Evolutionary conservation across 1,140 invertebrate genomes (phyloP).

Genomic region (Camponotus floridanus): DNA sequence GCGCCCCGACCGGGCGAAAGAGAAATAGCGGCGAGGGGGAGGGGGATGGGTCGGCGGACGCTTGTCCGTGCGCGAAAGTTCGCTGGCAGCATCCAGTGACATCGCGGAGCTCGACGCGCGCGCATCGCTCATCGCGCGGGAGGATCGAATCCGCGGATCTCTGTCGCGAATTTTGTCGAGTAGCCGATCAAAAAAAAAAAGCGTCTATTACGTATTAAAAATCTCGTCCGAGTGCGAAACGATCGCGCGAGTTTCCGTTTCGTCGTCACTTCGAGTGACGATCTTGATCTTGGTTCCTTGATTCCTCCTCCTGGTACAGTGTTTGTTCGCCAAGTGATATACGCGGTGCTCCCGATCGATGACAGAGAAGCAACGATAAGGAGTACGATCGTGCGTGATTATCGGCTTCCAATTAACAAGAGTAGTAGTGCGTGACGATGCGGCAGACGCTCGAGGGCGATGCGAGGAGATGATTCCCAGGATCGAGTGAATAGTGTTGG

Average conservation of each 20-base stretch:
- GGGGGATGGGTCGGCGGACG: slow-evolving; percentile 62
- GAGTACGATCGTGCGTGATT: slow-evolving; percentile 35
- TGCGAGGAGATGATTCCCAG: slow-evolving; percentile 20
- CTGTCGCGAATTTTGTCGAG: neutral
- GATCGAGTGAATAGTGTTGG: slow-evolving; percentile 41
- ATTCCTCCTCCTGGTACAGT: slow-evolving; percentile 2
- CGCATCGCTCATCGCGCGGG: slow-evolving; percentile 64
- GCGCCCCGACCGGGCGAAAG: slow-evolving; percentile 18
- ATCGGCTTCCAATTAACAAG: slow-evolving; percentile 35
- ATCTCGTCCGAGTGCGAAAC: neutral
- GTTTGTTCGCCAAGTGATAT: slow-evolving; percentile 22
- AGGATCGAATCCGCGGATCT: slow-evolving; percentile 7
- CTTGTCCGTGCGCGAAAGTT: slow-evolving; percentile 75
- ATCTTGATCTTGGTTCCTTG: neutral
- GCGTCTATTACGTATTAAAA: neutral
- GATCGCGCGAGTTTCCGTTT: neutral
- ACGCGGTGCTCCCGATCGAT: neutral
- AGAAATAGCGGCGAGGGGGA: slow-evolving; percentile 49
- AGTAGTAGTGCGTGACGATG: slow-evolving; percentile 56
- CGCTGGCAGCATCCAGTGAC: slow-evolving; percentile 80
- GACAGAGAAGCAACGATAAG: neutral
- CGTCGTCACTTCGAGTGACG: neutral
- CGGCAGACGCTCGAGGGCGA: slow-evolving; percentile 34
- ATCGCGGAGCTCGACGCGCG: slow-evolving; percentile 82
- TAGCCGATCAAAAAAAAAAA: neutral